Evolutionary conservation across 1,140 invertebrate genomes (phyloP), one percentile per base, ranked within the genome.

Genomic region (Parapsyche elsis): DNA sequence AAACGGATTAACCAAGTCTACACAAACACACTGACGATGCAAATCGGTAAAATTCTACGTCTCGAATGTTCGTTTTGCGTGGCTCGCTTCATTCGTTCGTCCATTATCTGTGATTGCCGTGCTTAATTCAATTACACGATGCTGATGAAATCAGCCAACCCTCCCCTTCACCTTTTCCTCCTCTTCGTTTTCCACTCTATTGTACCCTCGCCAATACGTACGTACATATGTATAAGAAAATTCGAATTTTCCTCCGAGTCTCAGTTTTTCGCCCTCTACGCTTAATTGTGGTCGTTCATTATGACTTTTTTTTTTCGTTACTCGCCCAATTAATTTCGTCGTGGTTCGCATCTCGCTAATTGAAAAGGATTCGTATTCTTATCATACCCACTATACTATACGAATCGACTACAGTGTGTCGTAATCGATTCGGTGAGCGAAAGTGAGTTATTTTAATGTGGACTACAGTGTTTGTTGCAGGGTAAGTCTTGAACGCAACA

Each of bases 61-160:
- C 49, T 24, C 73, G 24, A 75, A 75, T 57, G 44, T 23, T 5
- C 16, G 21, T 0, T 49, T 75, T n/a, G 73, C 73, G 45, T 75
- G 73, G 16, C 64, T 45, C 24, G 30, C 70, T 38, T n/a, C 23
- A 12, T 75, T 24, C 10, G 64, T 19, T 19, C 64, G 10, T 26
- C 49, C 73, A 75, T 64, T 64, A 67, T 24, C 57, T 44, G 21
- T 7, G 23, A 77, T 77, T 64, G 75, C 23, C 57, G 75, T 26
- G 38, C 38, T 77, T 44, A 77, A 77, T 77, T 64, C 57, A 46
- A 77, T 77, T 77, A 64, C 26, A 30, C 57, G 23, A 14, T 30
- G 67, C 12, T 19, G 24, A 45, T 30, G 24, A 38, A 16, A 16
- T 23, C 61, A n/a, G 0, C 10, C 38, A 16, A 4, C 53, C 53